phyloP scores from a whole-genome alignment of 2,797 vertebrate species.

The Molossus molossus region DNA sequence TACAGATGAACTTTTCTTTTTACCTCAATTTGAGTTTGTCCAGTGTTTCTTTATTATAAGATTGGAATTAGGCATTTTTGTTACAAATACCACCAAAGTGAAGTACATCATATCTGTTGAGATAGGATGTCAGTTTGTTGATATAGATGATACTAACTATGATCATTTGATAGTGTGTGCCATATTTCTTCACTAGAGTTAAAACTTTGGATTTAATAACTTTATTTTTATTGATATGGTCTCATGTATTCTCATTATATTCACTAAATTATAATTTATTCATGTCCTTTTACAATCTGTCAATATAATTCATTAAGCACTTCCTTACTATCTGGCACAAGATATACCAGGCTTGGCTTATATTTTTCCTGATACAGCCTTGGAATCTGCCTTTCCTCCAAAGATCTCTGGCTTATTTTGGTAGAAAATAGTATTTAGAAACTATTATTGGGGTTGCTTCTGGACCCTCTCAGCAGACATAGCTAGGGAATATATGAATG shows the following conservation, averaged over 20 bases:
- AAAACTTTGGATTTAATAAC: constrained; percentile 21
- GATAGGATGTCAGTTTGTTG: neutral
- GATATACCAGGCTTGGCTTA: neutral
- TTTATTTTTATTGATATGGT: neutral
- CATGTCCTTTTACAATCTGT: neutral
- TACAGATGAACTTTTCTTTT: neutral
- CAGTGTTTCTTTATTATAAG: neutral
- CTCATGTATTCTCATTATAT: neutral
- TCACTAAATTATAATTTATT: neutral
- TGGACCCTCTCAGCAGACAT: neutral
- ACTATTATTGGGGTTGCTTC: neutral
- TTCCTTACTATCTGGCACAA: neutral
- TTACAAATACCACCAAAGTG: neutral
- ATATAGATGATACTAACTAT: neutral
- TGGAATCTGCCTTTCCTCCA: neutral
- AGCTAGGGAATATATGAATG: neutral
- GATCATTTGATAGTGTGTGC: constrained; percentile 14
- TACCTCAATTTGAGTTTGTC: neutral
- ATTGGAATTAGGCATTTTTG: constrained; percentile 21
- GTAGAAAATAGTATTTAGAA: neutral
- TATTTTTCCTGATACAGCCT: neutral
- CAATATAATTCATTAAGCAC: neutral
- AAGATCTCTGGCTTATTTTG: constrained; percentile 3
- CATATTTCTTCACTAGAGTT: neutral
- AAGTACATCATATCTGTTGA: neutral